phyloP scores from a whole-genome alignment of 2,797 vertebrate genomes.

The Gadopsis marmoratus region DNA sequence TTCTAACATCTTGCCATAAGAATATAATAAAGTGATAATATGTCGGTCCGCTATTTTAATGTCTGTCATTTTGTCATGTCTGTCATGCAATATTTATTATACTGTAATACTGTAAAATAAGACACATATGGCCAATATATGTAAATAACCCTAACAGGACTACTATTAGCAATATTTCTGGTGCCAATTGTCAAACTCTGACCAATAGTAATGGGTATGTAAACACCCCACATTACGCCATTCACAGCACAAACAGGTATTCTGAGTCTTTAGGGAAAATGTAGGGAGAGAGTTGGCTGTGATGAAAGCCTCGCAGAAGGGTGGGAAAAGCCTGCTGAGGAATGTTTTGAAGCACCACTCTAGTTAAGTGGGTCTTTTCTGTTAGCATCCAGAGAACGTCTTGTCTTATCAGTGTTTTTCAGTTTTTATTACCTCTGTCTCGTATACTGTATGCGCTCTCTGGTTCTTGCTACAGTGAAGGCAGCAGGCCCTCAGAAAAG shows the following conservation, averaged over 20 bases:
- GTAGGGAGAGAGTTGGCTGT: slow-evolving; percentile 22
- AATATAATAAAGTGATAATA: background rate
- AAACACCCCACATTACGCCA: slow-evolving; percentile 16
- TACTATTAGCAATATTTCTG: background rate
- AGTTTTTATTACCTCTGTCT: slow-evolving; percentile 27
- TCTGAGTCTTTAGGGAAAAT: slow-evolving; percentile 24
- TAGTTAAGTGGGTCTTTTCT: slow-evolving; percentile 31
- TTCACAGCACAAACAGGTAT: slow-evolving; percentile 18
- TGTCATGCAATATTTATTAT: background rate
- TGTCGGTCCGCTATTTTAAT: background rate
- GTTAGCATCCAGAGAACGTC: slow-evolving; percentile 17
- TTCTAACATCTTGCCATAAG: background rate
- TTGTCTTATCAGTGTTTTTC: slow-evolving; percentile 37
- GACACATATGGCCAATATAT: slow-evolving; percentile 2
- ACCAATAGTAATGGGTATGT: slow-evolving; percentile 16
- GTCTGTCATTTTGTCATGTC: too few species aligned
- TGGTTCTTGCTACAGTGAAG: background rate
- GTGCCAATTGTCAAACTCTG: background rate
- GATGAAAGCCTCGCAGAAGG: slow-evolving; percentile 43
- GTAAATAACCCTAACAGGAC: slow-evolving; percentile 15
- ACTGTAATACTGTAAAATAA: background rate
- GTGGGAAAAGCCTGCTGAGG: slow-evolving; percentile 27
- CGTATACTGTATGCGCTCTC: slow-evolving; percentile 4
- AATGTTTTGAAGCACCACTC: slow-evolving; percentile 49
- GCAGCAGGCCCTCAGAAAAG: background rate